Conservation (phyloP, 2,888 invertebrate species). For the Plutella xylostella region DNA sequence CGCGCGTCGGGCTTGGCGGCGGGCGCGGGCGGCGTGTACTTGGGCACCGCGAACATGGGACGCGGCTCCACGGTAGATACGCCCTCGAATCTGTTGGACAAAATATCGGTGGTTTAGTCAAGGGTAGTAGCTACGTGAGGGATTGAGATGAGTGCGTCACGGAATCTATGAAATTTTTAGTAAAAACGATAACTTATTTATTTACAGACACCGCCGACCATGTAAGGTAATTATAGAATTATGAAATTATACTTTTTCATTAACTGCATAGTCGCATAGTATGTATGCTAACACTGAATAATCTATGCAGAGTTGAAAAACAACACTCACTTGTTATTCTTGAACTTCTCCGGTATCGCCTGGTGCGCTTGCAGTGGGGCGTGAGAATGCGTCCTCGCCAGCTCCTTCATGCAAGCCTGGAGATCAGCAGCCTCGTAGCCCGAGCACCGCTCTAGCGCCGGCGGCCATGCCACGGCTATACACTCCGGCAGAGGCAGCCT, state of each 20-base stretch:
- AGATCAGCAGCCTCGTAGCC: slow-evolving; percentile 76
- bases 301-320: too few species aligned
- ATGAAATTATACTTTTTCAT: too few species aligned
- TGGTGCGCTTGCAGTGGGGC: slow-evolving; percentile 79
- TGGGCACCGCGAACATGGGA: slow-evolving; percentile 46
- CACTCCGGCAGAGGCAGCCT: slow-evolving; percentile 22
- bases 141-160: too few species aligned
- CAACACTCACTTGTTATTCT: slow-evolving; percentile 77
- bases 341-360: slow-evolving; percentile 92
- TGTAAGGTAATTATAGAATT: too few species aligned
- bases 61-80: slow-evolving; percentile 48
- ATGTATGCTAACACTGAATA: too few species aligned
- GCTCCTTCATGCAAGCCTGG: slow-evolving; percentile 73
- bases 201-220: too few species aligned
- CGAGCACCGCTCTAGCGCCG: slow-evolving; percentile 72
- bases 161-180: too few species aligned
- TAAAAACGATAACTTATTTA: too few species aligned
- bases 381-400: slow-evolving; percentile 77
- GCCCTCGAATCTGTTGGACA: slow-evolving; percentile 39
- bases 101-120: too few species aligned
- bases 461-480: slow-evolving; percentile 72
- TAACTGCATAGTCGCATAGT: too few species aligned
- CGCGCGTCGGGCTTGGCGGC: neutral
- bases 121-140: too few species aligned
- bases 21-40: slow-evolving; percentile 30